Conservation (phyloP, 2,113 vertebrate species). For the Aldabrachelys gigantea region DNA sequence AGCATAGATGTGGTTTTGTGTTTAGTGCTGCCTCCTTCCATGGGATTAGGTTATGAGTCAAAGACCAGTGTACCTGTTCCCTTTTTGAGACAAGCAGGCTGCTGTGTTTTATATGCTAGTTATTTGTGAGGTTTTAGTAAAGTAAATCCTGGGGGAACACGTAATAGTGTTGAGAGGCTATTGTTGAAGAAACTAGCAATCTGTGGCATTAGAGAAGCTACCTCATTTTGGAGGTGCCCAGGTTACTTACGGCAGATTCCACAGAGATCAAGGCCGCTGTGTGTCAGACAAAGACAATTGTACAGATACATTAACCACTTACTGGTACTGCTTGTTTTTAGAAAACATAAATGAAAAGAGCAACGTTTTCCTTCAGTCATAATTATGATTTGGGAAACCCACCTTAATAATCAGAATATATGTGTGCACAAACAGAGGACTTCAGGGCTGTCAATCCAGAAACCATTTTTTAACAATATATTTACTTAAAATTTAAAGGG, state of each 20-base stretch:
- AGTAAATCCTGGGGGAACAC: accelerated
- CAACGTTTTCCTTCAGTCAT: not conserved
- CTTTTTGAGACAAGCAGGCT: not conserved
- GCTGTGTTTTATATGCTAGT: not conserved
- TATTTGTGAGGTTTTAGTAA: not conserved
- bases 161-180: not conserved
- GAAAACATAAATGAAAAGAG: not conserved
- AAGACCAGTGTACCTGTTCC: not conserved
- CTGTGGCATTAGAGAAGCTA: not conserved
- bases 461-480: not conserved
- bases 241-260: slow-evolving; percentile 9
- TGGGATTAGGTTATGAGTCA: not conserved
- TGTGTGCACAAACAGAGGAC: not conserved
- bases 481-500: not conserved
- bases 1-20: not conserved
- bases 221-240: not conserved
- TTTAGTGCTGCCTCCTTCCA: not conserved
- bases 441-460: not conserved
- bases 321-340: slow-evolving; percentile 21
- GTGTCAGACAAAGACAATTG: not conserved
- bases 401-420: not conserved
- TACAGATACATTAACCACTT: slow-evolving; percentile 25
- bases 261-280: not conserved
- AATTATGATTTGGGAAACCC: not conserved
- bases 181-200: not conserved